Conservation (phyloP, 2,113 vertebrate species). For the Myxocyprinus asiaticus region DNA sequence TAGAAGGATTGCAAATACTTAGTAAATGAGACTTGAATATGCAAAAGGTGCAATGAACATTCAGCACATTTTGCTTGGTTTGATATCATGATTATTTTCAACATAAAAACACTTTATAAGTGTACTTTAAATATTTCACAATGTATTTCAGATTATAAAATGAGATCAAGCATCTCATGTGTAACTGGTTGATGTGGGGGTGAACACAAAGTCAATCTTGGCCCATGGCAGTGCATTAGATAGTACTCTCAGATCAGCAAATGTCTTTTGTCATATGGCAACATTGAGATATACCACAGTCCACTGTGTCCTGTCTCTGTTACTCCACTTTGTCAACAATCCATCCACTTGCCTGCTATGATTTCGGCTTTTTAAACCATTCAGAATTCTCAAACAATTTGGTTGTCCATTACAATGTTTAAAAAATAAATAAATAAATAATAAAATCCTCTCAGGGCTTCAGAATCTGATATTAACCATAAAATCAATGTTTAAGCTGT, state of each 20-base stretch:
- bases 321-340: neutral
- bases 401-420: too few species aligned
- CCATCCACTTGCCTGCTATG: too few species aligned
- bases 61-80: neutral
- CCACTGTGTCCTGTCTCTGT: neutral
- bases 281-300: neutral
- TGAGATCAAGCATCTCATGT: conserved; percentile 7
- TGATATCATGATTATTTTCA: conserved; percentile 11
- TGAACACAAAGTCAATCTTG: conserved; percentile 41
- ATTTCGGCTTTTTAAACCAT: too few species aligned
- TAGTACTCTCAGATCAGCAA: conserved; percentile 50
- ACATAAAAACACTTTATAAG: conserved; percentile 5
- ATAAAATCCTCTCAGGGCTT: too few species aligned
- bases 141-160: neutral
- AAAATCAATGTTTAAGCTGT: too few species aligned
- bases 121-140: too few species aligned
- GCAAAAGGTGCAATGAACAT: conserved; percentile 1
- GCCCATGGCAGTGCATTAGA: conserved; percentile 30
- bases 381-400: too few species aligned
- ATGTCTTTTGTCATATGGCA: conserved; percentile 33
- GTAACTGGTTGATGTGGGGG: neutral
- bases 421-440: too few species aligned
- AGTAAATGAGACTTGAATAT: conserved; percentile 28
- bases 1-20: neutral
- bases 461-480: too few species aligned